phyloP scores from a whole-genome alignment of 1,140 invertebrate genomes.

The Diploscapter pachys region DNA sequence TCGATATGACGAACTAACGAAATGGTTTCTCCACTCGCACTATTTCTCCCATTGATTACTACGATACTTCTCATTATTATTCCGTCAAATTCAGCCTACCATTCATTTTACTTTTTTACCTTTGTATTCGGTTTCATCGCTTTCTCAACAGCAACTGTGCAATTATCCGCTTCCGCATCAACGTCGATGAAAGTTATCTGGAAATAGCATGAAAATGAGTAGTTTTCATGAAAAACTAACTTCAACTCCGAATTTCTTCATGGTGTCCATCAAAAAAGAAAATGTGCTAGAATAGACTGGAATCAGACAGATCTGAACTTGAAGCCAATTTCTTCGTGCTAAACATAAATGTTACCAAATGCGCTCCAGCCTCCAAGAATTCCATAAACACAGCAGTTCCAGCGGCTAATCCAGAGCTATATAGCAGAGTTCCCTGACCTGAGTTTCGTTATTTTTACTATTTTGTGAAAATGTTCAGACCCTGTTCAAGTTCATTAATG shows the following conservation, averaged over 20 bases:
- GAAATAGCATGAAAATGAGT: too few species aligned
- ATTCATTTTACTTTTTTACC: too few species aligned
- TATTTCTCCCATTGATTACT: too few species aligned
- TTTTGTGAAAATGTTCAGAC: neutral
- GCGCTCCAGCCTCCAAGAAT: slow-evolving; percentile 2
- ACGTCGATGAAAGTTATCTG: slow-evolving; percentile 10
- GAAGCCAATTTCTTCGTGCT: too few species aligned
- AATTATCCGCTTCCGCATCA: slow-evolving; percentile 2
- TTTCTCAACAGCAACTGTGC: slow-evolving; percentile 12
- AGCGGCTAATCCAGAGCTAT: slow-evolving; percentile 15
- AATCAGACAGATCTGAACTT: slow-evolving; percentile 1
- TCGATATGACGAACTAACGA: too few species aligned
- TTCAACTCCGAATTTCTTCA: slow-evolving; percentile 17
- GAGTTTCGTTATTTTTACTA: too few species aligned
- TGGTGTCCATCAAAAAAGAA: slow-evolving; percentile 21
- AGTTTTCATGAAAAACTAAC: neutral
- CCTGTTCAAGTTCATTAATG: slow-evolving; percentile 28
- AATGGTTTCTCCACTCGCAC: too few species aligned
- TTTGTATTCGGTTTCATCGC: slow-evolving; percentile 14
- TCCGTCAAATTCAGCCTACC: too few species aligned
- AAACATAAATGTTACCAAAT: neutral
- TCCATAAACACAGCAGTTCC: slow-evolving; percentile 18
- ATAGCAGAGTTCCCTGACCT: slow-evolving; percentile 3
- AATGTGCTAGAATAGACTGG: slow-evolving; percentile 19
- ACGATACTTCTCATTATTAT: too few species aligned